These are phyloP conservation scores for Tholera decimalis DNA, from an alignment of 2,888 invertebrate genomes.

Conservation along the genomic window DNA sequence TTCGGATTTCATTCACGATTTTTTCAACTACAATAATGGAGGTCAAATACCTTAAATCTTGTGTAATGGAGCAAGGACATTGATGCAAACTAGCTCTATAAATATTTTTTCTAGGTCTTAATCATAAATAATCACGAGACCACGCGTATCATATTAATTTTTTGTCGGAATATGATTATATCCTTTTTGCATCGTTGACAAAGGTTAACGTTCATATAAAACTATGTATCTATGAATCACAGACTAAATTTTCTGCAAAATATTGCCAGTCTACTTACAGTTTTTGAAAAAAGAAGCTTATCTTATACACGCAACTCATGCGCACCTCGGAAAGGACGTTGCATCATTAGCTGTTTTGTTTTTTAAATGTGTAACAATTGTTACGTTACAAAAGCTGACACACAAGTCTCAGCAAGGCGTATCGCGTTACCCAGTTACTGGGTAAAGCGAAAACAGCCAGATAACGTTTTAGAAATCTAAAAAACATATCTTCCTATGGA, in stretches of 20 bases:
- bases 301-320: too few species aligned
- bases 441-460: too few species aligned
- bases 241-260: neutral
- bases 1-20: neutral
- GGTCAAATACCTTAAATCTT: slow-evolving; percentile 17
- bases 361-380: too few species aligned
- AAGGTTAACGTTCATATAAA: neutral
- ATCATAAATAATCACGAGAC: neutral
- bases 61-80: slow-evolving; percentile 5
- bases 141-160: slow-evolving; percentile 14
- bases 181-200: neutral
- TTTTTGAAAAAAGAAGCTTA: neutral
- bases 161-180: slow-evolving; percentile 3
- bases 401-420: too few species aligned
- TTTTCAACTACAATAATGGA: slow-evolving; percentile 3
- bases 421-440: too few species aligned
- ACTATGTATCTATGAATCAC: neutral
- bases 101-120: slow-evolving; percentile 12
- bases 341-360: too few species aligned
- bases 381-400: too few species aligned
- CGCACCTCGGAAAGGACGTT: too few species aligned
- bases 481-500: too few species aligned
- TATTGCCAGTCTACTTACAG: neutral
- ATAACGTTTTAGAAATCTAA: too few species aligned
- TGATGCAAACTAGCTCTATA: slow-evolving; percentile 3